Conservation (phyloP, 1,140 invertebrate species). For the Hormaphis cornu region DNA sequence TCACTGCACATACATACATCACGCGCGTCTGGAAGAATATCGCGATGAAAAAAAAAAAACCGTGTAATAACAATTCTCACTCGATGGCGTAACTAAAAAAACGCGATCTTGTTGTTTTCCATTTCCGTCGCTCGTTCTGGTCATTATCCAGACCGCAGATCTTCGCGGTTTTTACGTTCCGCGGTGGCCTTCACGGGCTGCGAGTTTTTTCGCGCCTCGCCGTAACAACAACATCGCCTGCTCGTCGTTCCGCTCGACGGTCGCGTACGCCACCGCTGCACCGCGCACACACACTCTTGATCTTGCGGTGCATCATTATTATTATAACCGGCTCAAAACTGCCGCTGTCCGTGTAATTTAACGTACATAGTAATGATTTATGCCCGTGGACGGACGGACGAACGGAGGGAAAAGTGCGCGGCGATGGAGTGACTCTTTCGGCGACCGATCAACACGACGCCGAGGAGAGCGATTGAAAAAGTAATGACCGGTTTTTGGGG, state of each 20-base stretch:
- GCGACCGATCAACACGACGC: too few species aligned
- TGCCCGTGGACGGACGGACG: too few species aligned
- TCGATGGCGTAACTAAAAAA: background rate
- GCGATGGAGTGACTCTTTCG: too few species aligned
- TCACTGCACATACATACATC: too few species aligned
- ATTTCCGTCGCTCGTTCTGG: constrained; percentile 7
- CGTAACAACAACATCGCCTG: background rate
- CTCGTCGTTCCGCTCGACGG: background rate
- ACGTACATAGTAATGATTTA: too few species aligned
- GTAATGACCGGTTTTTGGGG: too few species aligned
- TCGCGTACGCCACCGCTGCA: background rate
- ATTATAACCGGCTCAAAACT: background rate
- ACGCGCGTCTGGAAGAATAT: too few species aligned
- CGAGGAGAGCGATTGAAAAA: too few species aligned
- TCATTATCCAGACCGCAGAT: constrained; percentile 23
- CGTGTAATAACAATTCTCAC: background rate
- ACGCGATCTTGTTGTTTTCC: background rate
- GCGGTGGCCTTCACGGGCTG: constrained; percentile 17
- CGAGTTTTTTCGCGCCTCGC: background rate
- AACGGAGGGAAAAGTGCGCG: too few species aligned
- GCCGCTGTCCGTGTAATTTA: too few species aligned
- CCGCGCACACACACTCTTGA: background rate
- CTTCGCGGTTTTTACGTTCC: constrained; percentile 10
- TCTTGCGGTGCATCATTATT: background rate
- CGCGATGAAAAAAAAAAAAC: background rate